These are phyloP conservation scores for Microtus oregoni DNA, from an alignment of 2,113 vertebrate species.

Conservation along the genomic window DNA sequence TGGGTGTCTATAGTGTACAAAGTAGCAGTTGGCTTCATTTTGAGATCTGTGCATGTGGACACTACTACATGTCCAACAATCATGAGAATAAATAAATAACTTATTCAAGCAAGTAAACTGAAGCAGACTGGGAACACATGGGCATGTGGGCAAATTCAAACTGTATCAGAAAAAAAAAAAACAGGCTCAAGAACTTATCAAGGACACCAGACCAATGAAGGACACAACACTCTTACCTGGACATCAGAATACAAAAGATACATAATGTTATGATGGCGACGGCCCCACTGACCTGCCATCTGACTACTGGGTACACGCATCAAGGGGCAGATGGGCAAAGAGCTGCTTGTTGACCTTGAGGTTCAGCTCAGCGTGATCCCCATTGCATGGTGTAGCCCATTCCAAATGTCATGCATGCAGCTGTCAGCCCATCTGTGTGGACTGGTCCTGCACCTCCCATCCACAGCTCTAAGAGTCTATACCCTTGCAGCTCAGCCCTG, in stretches of 20 bases:
- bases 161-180: too few species aligned
- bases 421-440: background rate
- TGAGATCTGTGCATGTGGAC: too few species aligned
- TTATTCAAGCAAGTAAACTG: too few species aligned
- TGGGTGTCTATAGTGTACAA: background rate
- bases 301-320: background rate
- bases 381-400: background rate
- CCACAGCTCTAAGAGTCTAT: background rate
- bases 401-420: background rate
- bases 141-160: too few species aligned
- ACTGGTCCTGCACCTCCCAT: background rate
- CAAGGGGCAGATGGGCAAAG: background rate
- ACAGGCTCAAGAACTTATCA: background rate
- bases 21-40: too few species aligned
- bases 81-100: too few species aligned
- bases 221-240: too few species aligned
- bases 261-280: too few species aligned
- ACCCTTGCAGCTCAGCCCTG: background rate
- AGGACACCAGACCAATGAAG: background rate
- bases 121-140: too few species aligned
- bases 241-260: background rate
- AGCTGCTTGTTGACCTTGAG: too few species aligned
- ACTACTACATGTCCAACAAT: too few species aligned
- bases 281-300: background rate
- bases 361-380: background rate